These are phyloP conservation scores for Antechinus flavipes DNA, from an alignment of 2,113 vertebrate species.

Conservation along the genomic window DNA sequence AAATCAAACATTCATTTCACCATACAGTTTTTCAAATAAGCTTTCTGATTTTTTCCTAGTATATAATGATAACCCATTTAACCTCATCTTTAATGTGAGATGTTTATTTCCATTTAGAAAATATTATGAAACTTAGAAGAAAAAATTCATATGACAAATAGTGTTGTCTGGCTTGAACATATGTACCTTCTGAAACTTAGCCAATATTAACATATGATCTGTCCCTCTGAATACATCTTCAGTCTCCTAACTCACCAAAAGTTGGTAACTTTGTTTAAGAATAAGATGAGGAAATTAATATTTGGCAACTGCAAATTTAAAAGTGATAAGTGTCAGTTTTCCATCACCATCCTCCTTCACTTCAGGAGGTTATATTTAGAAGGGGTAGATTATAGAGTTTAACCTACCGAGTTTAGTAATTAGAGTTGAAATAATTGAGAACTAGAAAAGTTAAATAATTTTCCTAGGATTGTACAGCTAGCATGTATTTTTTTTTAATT, in stretches of 20 bases:
- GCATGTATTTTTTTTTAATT: too few species aligned
- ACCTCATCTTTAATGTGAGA: background rate
- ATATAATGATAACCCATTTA: background rate
- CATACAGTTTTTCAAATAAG: background rate
- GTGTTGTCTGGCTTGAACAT: background rate
- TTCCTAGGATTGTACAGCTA: background rate
- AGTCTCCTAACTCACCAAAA: background rate
- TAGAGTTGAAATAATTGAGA: background rate
- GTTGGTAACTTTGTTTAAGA: background rate
- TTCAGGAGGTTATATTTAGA: background rate
- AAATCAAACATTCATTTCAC: background rate
- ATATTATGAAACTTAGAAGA: background rate
- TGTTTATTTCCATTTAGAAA: background rate
- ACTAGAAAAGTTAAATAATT: background rate
- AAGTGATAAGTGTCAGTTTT: background rate
- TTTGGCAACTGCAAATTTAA: background rate
- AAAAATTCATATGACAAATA: background rate
- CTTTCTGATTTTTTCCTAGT: background rate
- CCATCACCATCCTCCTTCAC: too few species aligned
- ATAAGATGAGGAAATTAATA: background rate
- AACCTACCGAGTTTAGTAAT: background rate
- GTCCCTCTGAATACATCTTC: background rate
- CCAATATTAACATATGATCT: background rate
- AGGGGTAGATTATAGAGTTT: background rate
- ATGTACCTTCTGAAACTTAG: too few species aligned